Evolutionary conservation across 2,113 vertebrate genomes (phyloP).

Genomic region (Pipra filicauda): DNA sequence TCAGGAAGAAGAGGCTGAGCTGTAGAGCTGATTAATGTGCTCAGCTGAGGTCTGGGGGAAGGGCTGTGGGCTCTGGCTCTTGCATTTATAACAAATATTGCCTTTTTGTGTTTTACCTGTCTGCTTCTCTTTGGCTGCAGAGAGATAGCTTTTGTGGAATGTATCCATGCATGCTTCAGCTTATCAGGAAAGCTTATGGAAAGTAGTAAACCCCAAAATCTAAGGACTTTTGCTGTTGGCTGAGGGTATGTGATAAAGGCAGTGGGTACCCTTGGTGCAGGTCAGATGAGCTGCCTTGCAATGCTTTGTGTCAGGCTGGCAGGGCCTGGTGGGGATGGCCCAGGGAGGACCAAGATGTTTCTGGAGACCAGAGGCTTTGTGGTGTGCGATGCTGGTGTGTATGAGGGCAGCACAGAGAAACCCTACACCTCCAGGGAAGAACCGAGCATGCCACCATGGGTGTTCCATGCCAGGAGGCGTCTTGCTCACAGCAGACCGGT

Average conservation of each 20-base stretch:
- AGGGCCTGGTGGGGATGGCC: background rate
- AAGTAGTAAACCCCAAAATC: rapidly evolving
- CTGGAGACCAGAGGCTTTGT: background rate
- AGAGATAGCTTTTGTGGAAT: background rate
- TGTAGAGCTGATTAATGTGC: background rate
- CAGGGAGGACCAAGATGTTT: rapidly evolving
- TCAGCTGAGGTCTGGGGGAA: rapidly evolving
- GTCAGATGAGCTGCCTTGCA: background rate
- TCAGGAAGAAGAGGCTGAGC: background rate
- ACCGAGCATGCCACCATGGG: rapidly evolving
- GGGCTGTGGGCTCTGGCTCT: background rate
- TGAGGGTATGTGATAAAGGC: background rate
- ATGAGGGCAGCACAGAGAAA: background rate
- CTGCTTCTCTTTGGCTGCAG: background rate
- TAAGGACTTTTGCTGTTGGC: background rate
- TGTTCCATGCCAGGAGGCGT: background rate
- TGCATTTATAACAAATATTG: background rate
- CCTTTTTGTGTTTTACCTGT: background rate
- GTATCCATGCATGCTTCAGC: rapidly evolving
- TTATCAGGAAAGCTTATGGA: background rate
- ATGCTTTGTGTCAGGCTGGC: rapidly evolving
- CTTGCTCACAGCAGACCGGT: background rate
- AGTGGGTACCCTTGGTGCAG: background rate
- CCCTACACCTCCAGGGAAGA: rapidly evolving
- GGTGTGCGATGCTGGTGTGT: rapidly evolving